A percentile compares a stretch with the other conserved stretches of the same genome.
phyloP scores from a whole-genome alignment of 2,797 vertebrate genomes.

The Scolopax rusticola region DNA sequence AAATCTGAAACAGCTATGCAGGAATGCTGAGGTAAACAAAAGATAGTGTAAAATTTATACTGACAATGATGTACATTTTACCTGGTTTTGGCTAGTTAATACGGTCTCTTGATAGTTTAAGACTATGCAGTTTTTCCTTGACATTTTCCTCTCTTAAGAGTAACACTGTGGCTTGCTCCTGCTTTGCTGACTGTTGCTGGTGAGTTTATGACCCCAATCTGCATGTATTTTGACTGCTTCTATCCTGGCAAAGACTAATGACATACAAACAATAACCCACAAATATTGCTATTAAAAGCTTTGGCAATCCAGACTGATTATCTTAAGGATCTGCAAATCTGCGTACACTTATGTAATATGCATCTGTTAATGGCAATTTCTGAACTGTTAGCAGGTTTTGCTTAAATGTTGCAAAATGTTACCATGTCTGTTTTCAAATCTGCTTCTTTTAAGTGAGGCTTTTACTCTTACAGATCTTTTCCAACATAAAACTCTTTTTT shows the following conservation, averaged over 20 bases:
- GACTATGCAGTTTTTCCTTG: background rate
- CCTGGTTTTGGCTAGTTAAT: background rate
- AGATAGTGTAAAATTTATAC: background rate
- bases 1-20: background rate
- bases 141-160: background rate
- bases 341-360: conserved; percentile 10
- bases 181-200: background rate
- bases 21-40: background rate
- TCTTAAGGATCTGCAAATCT: conserved; percentile 48
- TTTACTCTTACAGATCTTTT: background rate
- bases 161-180: background rate
- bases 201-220: background rate
- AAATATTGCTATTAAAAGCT: conserved; percentile 61
- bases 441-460: background rate
- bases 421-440: background rate
- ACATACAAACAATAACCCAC: background rate
- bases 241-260: background rate
- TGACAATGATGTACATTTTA: background rate
- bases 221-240: background rate
- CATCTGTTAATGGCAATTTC: conserved; percentile 48
- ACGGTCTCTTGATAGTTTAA: background rate
- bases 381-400: conserved; percentile 27
- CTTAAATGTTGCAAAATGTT: conserved; percentile 31
- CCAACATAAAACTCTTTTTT: background rate
- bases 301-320: conserved; percentile 40